A percentile compares a stretch with the other conserved stretches of the same genome.
These are phyloP conservation scores for Crypturellus undulatus DNA, from an alignment of 2,113 vertebrate species.

Conservation along the genomic window DNA sequence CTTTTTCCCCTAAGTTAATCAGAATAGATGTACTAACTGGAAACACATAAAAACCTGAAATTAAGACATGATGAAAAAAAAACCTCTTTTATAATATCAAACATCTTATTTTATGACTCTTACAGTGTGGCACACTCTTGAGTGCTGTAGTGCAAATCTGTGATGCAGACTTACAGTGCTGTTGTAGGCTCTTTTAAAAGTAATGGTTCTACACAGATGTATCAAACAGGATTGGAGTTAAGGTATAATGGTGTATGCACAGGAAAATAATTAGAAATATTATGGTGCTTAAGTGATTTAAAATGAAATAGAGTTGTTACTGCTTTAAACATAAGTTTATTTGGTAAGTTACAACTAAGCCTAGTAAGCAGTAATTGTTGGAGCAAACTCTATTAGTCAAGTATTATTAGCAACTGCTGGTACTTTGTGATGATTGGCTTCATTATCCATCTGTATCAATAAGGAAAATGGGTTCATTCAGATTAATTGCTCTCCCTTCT, in stretches of 20 bases:
- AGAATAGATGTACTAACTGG: background rate
- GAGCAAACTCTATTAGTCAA: background rate
- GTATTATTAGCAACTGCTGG: background rate
- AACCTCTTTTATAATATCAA: background rate
- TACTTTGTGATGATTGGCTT: background rate
- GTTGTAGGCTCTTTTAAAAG: background rate
- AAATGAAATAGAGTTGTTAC: background rate
- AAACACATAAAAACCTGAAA: background rate
- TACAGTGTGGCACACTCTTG: background rate
- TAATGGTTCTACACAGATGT: background rate
- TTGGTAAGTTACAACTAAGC: background rate
- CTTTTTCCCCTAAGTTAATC: background rate
- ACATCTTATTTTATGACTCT: background rate
- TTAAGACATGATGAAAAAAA: background rate
- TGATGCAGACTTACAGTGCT: background rate
- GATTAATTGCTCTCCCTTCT: slow-evolving; percentile 5
- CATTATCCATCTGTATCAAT: background rate
- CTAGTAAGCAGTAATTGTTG: background rate
- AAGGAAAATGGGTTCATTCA: background rate
- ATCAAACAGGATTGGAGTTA: background rate
- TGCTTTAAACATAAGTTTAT: background rate
- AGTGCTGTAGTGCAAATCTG: background rate
- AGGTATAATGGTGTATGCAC: background rate
- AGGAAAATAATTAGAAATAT: background rate
- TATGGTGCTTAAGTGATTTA: background rate